Evolutionary conservation across 2,888 invertebrate genomes (phyloP), one percentile per base, ranked within the genome.

Genomic region (Strigamia maritima): DNA sequence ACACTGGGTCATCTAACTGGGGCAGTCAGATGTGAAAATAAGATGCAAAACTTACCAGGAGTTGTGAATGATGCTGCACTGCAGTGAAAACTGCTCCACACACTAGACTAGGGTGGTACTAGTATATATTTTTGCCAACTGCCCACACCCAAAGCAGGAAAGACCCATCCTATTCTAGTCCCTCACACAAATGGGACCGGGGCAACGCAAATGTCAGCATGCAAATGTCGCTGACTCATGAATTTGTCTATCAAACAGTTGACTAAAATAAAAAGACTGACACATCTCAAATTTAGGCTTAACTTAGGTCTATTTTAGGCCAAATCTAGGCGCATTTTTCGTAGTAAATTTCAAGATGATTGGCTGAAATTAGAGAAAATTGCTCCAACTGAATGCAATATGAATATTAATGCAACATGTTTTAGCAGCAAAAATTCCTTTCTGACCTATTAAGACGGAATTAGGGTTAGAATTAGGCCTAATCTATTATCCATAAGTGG

Each of bases 121-220:
- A 60, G 16, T 60, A 60, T 60, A 60, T 60, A 31, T 7, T 4
- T 19, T n/a, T n/a, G 60, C 60, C 60, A 60, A 60, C 60, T 60
- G 60, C 60, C 60, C 60, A 60, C 60, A 60, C 60, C 60, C 60
- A 60, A 60, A n/a, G 19, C n/a, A 60, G 60, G n/a, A 60, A 60
- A n/a, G 60, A 24, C 60, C 60, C 60, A 12, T 60, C 60, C 60
- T 60, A 60, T n/a, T n/a, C n/a, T 60, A 16, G 60, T 16, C 44
- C 44, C 12, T 16, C 44, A 14, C 10, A 38, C 10, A 10, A 60
- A 60, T 60, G 60, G 60, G 60, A n/a, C 60, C 60, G 24, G 19
- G 60, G 22, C 60, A 60, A 60, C 60, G 60, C 60, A 6, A 7
- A 6, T 19, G 10, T 7, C 19, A 16, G 22, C 60, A 60, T 60